phyloP scores from a whole-genome alignment of 2,113 vertebrate species.

The Lepisosteus oculatus region DNA sequence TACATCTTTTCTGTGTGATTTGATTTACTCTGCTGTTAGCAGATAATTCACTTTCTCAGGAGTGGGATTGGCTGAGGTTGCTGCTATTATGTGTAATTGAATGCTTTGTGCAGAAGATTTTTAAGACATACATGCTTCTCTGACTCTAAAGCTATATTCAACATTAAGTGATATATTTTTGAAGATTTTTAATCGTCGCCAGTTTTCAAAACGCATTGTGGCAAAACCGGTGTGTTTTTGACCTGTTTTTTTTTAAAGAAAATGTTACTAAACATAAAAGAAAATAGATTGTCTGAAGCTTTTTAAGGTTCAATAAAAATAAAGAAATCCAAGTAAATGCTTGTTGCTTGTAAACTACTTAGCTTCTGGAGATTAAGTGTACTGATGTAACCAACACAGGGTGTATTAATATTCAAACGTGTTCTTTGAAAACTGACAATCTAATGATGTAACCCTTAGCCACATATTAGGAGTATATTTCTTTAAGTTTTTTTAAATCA shows the following conservation, averaged over 20 bases:
- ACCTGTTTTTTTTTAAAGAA: too few species aligned
- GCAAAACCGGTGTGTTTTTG: too few species aligned
- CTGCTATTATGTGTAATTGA: constrained; percentile 52
- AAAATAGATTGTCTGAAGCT: too few species aligned
- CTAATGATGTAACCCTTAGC: constrained; percentile 37
- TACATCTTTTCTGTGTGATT: constrained; percentile 33
- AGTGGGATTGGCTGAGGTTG: constrained; percentile 51
- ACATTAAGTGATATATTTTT: constrained; percentile 32
- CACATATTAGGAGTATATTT: background rate
- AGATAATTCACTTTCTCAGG: constrained; percentile 30
- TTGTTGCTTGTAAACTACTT: constrained; percentile 19
- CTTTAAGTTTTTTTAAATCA: background rate
- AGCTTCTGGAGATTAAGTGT: constrained; percentile 8
- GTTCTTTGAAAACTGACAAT: constrained; percentile 60
- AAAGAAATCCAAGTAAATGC: background rate
- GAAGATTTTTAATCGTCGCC: too few species aligned
- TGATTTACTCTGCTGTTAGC: constrained; percentile 23
- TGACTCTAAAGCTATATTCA: constrained; percentile 44
- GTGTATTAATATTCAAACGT: constrained; percentile 30
- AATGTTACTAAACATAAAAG: too few species aligned
- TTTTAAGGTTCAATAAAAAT: too few species aligned
- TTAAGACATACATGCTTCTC: constrained; percentile 18
- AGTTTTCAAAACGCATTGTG: too few species aligned
- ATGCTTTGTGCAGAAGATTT: constrained; percentile 16
- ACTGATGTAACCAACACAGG: constrained; percentile 23